Conservation (phyloP, 1,140 invertebrate species). For the Hylaeus anthracinus region DNA sequence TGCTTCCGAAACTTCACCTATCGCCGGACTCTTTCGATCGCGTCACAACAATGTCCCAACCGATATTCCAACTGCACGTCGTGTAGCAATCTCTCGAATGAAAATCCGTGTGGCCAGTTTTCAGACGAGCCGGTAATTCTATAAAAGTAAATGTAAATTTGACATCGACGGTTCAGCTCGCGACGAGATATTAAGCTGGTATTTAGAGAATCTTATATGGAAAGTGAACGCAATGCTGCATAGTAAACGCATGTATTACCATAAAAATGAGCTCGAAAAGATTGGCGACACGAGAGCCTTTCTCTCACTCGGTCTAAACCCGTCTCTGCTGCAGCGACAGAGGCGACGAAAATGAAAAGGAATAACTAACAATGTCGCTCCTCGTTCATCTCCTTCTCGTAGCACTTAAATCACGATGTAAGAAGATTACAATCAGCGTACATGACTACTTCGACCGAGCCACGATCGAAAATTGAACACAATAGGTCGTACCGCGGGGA, state of each 20-base stretch:
- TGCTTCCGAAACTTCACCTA: too few relatives aligned
- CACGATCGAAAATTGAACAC: constrained; percentile 49
- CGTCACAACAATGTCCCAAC: too few relatives aligned
- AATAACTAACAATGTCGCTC: constrained; percentile 53
- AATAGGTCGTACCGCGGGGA: constrained; percentile 49
- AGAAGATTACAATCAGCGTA: constrained; percentile 69
- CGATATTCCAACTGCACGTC: too few relatives aligned
- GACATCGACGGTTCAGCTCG: neutral
- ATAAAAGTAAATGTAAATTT: too few relatives aligned
- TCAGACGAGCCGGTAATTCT: too few relatives aligned
- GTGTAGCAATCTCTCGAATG: too few relatives aligned
- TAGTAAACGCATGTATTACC: constrained; percentile 31
- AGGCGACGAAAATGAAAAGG: constrained; percentile 51
- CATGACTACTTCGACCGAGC: constrained; percentile 38
- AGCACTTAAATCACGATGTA: constrained; percentile 58
- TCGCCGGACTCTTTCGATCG: too few relatives aligned
- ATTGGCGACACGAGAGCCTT: constrained; percentile 18
- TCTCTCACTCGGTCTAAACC: constrained; percentile 13
- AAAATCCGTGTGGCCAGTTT: too few relatives aligned
- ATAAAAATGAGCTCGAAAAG: constrained; percentile 26
- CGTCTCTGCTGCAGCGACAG: constrained; percentile 28
- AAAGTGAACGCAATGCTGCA: constrained; percentile 6
- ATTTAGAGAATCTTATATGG: constrained; percentile 11
- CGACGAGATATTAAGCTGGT: constrained; percentile 7
- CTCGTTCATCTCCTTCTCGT: constrained; percentile 34